Conservation (phyloP, 2,113 vertebrate species). For the Nematolebias whitei region DNA sequence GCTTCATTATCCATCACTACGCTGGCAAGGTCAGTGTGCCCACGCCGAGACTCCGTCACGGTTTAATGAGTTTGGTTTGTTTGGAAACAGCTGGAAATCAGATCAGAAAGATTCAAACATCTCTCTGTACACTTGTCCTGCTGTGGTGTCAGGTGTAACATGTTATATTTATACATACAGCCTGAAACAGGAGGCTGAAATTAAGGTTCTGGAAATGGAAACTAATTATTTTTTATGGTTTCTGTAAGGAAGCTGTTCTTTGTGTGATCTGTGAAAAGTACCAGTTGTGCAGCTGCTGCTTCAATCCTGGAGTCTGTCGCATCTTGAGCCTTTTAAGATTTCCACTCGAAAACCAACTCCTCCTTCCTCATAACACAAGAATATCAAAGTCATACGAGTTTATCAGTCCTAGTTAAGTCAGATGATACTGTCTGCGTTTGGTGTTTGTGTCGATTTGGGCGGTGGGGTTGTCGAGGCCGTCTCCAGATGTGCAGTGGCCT, state of each 20-base stretch:
- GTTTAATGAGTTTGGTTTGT: neutral
- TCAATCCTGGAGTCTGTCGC: slow-evolving; percentile 32
- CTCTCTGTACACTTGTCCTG: slow-evolving; percentile 1
- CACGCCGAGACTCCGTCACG: neutral
- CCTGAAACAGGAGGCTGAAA: slow-evolving; percentile 5
- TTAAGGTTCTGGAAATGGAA: slow-evolving; percentile 39
- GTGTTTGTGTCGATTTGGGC: slow-evolving; percentile 16
- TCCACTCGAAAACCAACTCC: slow-evolving; percentile 17
- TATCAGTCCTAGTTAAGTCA: neutral
- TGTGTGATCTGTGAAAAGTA: slow-evolving; percentile 59
- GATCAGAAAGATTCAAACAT: neutral
- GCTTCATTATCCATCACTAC: slow-evolving; percentile 98
- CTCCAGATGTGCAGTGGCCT: slow-evolving; percentile 69
- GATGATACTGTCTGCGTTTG: slow-evolving; percentile 7
- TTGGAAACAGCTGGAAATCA: neutral
- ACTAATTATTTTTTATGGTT: slow-evolving; percentile 50
- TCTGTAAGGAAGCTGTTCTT: slow-evolving; percentile 26
- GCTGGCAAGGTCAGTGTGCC: slow-evolving; percentile 89
- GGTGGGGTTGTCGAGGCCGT: slow-evolving; percentile 32
- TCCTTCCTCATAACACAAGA: neutral
- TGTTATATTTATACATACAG: neutral
- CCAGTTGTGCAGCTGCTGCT: slow-evolving; percentile 48
- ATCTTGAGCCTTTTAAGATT: slow-evolving; percentile 36
- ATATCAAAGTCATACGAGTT: neutral
- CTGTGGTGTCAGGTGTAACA: slow-evolving; percentile 5